phyloP scores from a whole-genome alignment of 2,888 invertebrate genomes.

The Serripes groenlandicus region DNA sequence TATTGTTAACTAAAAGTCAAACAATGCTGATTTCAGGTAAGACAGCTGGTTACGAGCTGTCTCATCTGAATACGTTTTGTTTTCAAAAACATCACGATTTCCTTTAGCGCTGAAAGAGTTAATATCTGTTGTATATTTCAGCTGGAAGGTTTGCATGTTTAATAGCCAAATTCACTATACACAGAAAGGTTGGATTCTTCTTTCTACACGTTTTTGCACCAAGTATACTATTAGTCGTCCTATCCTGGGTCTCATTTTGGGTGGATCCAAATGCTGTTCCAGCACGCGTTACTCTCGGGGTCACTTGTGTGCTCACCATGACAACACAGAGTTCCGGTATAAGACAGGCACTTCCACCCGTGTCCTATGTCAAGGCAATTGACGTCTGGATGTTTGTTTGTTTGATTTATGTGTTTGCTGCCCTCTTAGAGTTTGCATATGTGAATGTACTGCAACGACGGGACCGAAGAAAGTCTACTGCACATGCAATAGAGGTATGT shows the following conservation, averaged over 20 bases:
- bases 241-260: slow-evolving; percentile 90
- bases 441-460: slow-evolving; percentile 55
- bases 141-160: slow-evolving; percentile 45
- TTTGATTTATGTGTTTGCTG: slow-evolving; percentile 63
- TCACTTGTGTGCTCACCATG: slow-evolving; percentile 68
- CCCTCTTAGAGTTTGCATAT: slow-evolving; percentile 63
- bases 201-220: slow-evolving; percentile 87
- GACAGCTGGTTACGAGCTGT: too few species aligned
- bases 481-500: too few species aligned
- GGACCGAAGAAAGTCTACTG: too few species aligned
- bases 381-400: slow-evolving; percentile 67
- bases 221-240: slow-evolving; percentile 87
- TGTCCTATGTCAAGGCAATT: slow-evolving; percentile 57
- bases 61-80: too few species aligned
- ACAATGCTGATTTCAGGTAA: too few species aligned
- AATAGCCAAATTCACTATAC: slow-evolving; percentile 90
- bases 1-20: too few species aligned
- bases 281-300: slow-evolving; percentile 66
- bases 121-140: too few species aligned
- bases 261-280: slow-evolving; percentile 65
- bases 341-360: slow-evolving; percentile 57
- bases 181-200: slow-evolving; percentile 93
- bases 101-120: too few species aligned
- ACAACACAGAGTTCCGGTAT: slow-evolving; percentile 67
- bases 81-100: too few species aligned